A percentile compares a stretch with the other conserved stretches of the same genome.
phyloP scores from a whole-genome alignment of 1,140 invertebrate genomes.

The Musca domestica region DNA sequence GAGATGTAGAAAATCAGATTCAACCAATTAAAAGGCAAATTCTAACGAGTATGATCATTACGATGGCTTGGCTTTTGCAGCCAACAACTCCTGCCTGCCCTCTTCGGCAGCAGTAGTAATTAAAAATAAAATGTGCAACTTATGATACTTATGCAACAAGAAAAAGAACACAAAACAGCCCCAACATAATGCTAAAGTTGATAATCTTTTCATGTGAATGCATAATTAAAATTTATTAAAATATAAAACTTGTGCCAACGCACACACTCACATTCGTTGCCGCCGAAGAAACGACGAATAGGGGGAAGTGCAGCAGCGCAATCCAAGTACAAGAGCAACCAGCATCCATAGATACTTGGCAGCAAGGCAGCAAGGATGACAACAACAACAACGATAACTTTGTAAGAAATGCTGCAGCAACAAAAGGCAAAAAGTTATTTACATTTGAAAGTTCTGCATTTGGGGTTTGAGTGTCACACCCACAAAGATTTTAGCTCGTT shows the following conservation, averaged over 20 bases:
- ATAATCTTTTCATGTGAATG: constrained; percentile 29
- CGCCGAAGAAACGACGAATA: neutral
- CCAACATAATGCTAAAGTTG: constrained; percentile 22
- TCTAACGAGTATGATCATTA: neutral
- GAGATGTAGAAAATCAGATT: neutral
- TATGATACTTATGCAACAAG: constrained; percentile 17
- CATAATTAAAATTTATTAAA: constrained; percentile 30
- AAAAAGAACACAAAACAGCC: constrained; percentile 3
- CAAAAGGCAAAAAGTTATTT: constrained; percentile 4
- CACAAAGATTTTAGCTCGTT: constrained; percentile 9
- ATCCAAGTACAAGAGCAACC: neutral
- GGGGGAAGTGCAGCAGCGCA: neutral
- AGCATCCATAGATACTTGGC: no score
- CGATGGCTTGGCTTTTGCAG: neutral
- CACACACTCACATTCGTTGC: neutral
- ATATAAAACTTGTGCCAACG: constrained; percentile 4
- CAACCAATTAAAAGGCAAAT: constrained; percentile 3
- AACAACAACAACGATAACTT: neutral
- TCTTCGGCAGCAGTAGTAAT: constrained; percentile 1
- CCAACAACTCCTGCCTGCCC: neutral
- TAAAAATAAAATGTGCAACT: constrained; percentile 21
- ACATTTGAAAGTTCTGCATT: neutral
- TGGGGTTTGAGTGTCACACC: no score
- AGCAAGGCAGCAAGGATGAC: no score
- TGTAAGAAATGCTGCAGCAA: constrained; percentile 5